Evolutionary conservation across 2,888 invertebrate genomes (phyloP).

Genomic region (Sisyra nigra): DNA sequence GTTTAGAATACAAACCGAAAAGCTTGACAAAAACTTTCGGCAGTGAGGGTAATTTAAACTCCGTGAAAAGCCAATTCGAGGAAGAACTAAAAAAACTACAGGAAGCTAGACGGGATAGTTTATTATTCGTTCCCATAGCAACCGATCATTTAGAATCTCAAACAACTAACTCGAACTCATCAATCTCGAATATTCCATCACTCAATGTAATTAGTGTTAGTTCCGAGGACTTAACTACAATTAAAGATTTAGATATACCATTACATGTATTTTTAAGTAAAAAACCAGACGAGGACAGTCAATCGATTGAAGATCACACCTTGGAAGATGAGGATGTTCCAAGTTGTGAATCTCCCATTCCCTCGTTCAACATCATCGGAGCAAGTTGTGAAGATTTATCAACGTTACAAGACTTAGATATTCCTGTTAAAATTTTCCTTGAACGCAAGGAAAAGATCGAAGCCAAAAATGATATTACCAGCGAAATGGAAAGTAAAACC

Average conservation of each 20-base stretch:
- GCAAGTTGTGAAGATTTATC: slow-evolving; percentile 3
- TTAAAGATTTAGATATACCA: background rate
- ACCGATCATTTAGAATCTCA: slow-evolving; percentile 3
- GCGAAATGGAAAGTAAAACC: background rate
- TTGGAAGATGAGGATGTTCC: background rate
- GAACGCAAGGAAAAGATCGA: background rate
- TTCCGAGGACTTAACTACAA: slow-evolving; percentile 1
- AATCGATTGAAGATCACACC: background rate
- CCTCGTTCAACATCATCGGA: background rate
- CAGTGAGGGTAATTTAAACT: slow-evolving; percentile 37
- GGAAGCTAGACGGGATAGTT: slow-evolving; percentile 26
- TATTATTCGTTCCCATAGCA: slow-evolving; percentile 23
- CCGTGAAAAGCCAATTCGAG: slow-evolving; percentile 34
- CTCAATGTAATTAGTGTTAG: background rate
- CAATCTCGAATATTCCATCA: background rate
- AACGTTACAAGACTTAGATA: background rate
- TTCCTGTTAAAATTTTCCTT: background rate
- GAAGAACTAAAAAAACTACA: slow-evolving; percentile 33
- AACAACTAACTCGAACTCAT: background rate
- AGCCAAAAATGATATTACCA: background rate
- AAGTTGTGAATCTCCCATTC: background rate
- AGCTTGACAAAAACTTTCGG: slow-evolving; percentile 27
- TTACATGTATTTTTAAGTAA: background rate
- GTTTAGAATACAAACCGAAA: slow-evolving; percentile 23
- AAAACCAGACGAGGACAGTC: background rate